phyloP scores from a whole-genome alignment of 2,797 vertebrate genomes.

The Meriones psammophilus region DNA sequence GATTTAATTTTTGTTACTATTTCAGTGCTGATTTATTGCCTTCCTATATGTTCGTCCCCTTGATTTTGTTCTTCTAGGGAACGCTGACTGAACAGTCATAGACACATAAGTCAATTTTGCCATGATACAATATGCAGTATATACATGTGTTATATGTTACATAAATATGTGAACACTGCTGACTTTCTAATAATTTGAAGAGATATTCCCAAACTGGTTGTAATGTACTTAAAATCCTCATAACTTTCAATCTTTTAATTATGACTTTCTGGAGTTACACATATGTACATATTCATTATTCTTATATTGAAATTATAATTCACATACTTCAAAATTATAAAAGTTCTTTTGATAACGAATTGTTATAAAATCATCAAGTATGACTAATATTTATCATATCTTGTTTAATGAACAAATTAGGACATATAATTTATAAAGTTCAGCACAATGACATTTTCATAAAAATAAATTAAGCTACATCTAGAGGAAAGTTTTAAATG shows the following conservation, averaged over 20 bases:
- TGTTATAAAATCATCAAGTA: not conserved
- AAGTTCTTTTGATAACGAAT: not conserved
- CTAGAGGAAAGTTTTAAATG: not conserved
- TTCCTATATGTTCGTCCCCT: not conserved
- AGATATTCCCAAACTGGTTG: not conserved
- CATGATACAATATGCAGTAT: not conserved
- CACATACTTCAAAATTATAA: not conserved
- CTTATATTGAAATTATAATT: not conserved
- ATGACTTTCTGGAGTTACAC: not conserved
- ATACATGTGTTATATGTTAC: not conserved
- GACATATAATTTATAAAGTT: not conserved
- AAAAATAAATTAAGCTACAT: not conserved
- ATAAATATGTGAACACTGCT: not conserved
- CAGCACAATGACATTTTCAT: conserved; percentile 24
- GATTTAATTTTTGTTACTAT: not conserved
- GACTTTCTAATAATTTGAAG: not conserved
- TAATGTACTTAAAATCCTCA: not conserved
- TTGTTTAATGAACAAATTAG: not conserved
- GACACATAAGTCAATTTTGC: not conserved
- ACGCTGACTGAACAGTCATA: not conserved
- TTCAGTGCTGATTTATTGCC: not conserved
- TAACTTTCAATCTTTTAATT: not conserved
- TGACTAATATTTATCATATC: not conserved
- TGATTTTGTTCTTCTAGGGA: not conserved
- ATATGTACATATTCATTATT: not conserved